Percentiles rank a stretch among this genome's conserved stretches.
These are phyloP conservation scores for Pseudococcus jackbeardsleyi DNA, from an alignment of 2,888 invertebrate genomes.

Conservation along the genomic window DNA sequence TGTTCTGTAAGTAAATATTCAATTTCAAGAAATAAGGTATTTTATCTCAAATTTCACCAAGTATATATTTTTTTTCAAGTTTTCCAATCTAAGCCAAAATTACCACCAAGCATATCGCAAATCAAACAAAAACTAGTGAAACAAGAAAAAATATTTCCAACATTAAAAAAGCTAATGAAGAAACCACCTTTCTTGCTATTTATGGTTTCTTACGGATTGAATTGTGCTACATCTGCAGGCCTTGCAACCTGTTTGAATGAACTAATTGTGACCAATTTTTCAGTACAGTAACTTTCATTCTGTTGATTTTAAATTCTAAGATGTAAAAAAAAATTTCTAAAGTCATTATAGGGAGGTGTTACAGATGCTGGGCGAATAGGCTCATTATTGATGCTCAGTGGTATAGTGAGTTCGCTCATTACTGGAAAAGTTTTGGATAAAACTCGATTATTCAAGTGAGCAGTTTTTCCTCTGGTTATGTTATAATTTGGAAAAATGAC, in stretches of 20 bases:
- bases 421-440: slow-evolving; percentile 92
- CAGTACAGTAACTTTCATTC: slow-evolving; percentile 70
- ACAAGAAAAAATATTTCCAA: not conserved
- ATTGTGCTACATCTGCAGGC: slow-evolving; percentile 72
- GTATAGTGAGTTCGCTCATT: slow-evolving; percentile 92
- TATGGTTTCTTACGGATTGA: slow-evolving; percentile 77
- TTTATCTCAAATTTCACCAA: not conserved
- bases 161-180: slow-evolving; percentile 73
- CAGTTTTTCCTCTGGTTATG: not conserved
- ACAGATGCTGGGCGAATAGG: slow-evolving; percentile 75
- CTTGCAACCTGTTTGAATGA: slow-evolving; percentile 77
- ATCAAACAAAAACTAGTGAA: not conserved
- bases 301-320: not conserved
- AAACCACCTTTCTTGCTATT: slow-evolving; percentile 75
- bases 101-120: not conserved
- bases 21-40: not conserved
- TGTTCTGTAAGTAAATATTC: slow-evolving; percentile 77
- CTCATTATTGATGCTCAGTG: slow-evolving; percentile 89
- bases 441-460: slow-evolving; percentile 87
- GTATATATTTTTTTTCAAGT: not conserved
- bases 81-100: not conserved
- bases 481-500: too few relatives aligned
- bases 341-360: not conserved
- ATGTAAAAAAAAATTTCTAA: not conserved
- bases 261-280: slow-evolving; percentile 70